Evolutionary conservation across 23 tunicate species (phyloP), one percentile per base, ranked within the genome.

Genomic region (Ascidia mentula): DNA sequence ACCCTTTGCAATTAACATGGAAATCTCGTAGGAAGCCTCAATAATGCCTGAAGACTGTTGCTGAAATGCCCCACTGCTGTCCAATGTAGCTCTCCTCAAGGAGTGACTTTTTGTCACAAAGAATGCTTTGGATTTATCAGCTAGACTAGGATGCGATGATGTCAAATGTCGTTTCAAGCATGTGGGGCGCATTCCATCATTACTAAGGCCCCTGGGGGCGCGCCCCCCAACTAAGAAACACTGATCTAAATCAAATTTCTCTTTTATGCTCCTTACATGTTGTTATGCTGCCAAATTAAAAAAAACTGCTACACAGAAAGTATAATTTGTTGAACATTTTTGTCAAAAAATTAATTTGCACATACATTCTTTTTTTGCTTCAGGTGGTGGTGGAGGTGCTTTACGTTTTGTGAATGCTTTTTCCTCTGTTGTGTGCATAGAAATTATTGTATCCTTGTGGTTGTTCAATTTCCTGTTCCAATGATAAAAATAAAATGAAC

Each of bases 11-110:
- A 80, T 80, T 60, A 80, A 69, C 82, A 78, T 78, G 73, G 38
- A 72, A 59, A 78, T 78, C 73, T 78, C 73, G 39, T 80, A 80
- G 69, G 84, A 80, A 65, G 84, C 75, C 76, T 80, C 76, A 80
- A 80, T 75, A 69, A 80, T 59, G 69, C 37, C 69, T 33, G 84
- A 80, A 80, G 53, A 69, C 38, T 59, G 32, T 69, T 69, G 76
- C 75, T 80, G 84, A 69, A 69, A 80, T 38, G 84, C 39, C 84
- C 84, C 76, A 80, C 35, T 80, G 34, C 37, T 80, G 76, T 80
- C 75, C 75, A 80, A 69, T 59, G 69, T 80, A 45, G 75, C 76
- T 65, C 59, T 78, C 82, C 59, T 78, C 73, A 59, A 78, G 82
- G 72, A 78, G 31, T 78, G 73, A 59, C 82, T 78, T 78, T 78